Percentiles rank a stretch among this genome's conserved stretches.
These are phyloP conservation scores for Athalia rosae DNA, from an alignment of 2,888 invertebrate species.

Conservation along the genomic window DNA sequence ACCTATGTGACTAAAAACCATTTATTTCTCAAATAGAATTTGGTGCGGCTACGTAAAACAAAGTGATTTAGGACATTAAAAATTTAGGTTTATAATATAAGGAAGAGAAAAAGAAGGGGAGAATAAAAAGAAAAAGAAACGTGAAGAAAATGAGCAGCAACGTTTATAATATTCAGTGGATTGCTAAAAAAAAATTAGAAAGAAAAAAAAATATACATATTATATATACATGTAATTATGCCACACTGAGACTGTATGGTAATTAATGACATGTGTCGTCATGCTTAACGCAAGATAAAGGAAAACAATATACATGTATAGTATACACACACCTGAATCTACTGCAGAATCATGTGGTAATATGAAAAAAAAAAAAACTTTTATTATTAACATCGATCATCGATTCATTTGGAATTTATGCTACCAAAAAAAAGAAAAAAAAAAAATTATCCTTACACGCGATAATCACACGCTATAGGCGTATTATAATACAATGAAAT, in stretches of 20 bases:
- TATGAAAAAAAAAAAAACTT: no score
- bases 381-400: no score
- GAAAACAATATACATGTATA: no score
- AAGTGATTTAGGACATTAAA: conserved; percentile 14
- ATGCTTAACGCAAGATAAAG: conserved; percentile 54
- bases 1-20: no score
- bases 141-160: no score
- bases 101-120: conserved; percentile 43
- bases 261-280: conserved; percentile 34
- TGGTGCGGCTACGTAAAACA: conserved; percentile 15
- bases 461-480: conserved; percentile 39
- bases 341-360: no score
- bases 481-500: conserved; percentile 17
- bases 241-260: no score
- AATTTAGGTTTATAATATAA: conserved; percentile 44
- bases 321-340: no score
- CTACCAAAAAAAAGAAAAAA: no score
- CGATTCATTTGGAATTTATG: no score
- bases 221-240: no score
- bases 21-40: conserved; percentile 21
- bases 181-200: conserved; percentile 28
- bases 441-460: conserved; percentile 21
- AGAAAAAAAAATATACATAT: no score
- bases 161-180: conserved; percentile 36
- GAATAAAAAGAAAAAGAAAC: background rate